Percentiles rank a stretch among this genome's conserved stretches.
Evolutionary conservation across 2,113 vertebrate species (phyloP).

Genomic region (Pavo muticus): DNA sequence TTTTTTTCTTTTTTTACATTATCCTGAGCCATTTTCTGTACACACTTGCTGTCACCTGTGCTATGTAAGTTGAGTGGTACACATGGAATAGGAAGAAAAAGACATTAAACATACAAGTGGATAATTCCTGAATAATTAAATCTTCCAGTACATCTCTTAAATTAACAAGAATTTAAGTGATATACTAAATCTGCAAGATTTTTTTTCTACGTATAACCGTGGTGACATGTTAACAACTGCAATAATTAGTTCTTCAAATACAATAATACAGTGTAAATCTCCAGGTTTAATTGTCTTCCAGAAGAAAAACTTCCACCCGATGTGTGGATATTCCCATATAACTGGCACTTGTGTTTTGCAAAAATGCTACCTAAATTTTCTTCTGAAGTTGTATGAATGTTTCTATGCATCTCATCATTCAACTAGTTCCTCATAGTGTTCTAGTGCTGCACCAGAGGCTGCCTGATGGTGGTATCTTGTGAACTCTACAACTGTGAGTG

Average conservation of each 20-base stretch:
- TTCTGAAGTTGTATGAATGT: not conserved
- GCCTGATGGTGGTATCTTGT: not conserved
- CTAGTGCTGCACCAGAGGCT: not conserved
- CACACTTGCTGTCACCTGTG: not conserved
- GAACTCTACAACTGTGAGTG: not conserved
- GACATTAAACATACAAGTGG: not conserved
- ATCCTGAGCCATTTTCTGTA: not conserved
- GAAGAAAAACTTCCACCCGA: not conserved
- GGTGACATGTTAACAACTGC: not conserved
- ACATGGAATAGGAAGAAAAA: not conserved
- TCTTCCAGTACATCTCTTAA: not conserved
- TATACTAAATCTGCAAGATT: not conserved
- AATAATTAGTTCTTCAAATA: not conserved
- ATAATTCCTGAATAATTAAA: not conserved
- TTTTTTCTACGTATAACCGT: not conserved
- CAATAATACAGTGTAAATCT: not conserved
- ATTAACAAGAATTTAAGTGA: not conserved
- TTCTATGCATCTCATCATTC: not conserved
- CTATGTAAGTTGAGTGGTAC: not conserved
- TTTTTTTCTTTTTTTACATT: not conserved
- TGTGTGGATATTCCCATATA: not conserved
- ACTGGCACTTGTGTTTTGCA: not conserved
- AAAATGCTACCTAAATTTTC: not conserved
- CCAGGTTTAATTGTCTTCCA: not conserved
- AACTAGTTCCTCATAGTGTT: not conserved